phyloP scores from a whole-genome alignment of 2,888 invertebrate genomes.

The Synanthedon vespiformis region DNA sequence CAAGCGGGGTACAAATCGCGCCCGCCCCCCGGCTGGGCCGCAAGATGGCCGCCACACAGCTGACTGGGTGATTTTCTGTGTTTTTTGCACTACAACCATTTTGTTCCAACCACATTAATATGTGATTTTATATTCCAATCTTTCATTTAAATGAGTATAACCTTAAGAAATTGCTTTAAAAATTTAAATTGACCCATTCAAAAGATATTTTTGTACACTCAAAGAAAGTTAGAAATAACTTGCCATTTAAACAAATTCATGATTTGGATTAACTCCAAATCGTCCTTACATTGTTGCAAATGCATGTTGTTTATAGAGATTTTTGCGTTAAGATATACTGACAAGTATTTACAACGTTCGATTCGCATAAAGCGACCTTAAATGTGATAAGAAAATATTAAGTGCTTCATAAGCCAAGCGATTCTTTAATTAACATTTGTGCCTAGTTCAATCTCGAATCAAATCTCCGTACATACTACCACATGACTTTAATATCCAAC shows the following conservation, averaged over 20 bases:
- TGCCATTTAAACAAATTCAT: conserved; percentile 1
- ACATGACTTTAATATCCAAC: conserved; percentile 58
- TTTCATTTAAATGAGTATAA: neutral
- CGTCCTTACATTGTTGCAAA: conserved; percentile 14
- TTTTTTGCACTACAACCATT: conserved; percentile 44
- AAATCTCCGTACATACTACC: conserved; percentile 7
- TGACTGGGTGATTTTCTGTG: conserved; percentile 30
- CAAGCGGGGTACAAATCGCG: conserved; percentile 28
- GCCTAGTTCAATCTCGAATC: neutral
- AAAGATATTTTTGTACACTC: neutral
- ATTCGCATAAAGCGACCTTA: neutral
- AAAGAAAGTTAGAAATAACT: neutral
- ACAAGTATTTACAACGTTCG: neutral
- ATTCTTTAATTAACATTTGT: too few species aligned
- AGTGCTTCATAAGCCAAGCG: too few species aligned
- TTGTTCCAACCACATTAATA: conserved; percentile 16
- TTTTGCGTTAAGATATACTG: neutral
- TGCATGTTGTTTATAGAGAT: neutral
- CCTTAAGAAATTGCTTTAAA: neutral
- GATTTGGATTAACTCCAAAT: conserved; percentile 24
- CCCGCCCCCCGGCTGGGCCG: conserved; percentile 36
- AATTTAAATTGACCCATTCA: neutral
- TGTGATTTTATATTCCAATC: conserved; percentile 14
- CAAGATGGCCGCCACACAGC: conserved; percentile 61
- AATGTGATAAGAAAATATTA: neutral